phyloP scores from a whole-genome alignment of 2,113 vertebrate genomes.

The Xiphias gladius region DNA sequence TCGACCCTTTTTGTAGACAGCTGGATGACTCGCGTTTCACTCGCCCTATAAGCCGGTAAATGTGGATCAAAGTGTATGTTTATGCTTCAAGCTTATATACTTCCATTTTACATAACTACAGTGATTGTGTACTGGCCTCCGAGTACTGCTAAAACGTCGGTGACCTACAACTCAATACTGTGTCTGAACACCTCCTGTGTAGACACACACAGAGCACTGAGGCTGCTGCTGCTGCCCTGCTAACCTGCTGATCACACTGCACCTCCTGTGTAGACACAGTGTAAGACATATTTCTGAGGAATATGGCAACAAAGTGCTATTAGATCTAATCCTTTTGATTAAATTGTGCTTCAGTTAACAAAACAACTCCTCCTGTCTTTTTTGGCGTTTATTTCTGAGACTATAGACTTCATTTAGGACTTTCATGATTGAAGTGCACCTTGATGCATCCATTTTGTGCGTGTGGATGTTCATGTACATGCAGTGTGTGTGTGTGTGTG shows the following conservation, averaged over 20 bases:
- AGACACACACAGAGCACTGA: neutral
- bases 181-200: neutral
- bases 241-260: neutral
- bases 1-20: neutral
- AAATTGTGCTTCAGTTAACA: neutral
- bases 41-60: neutral
- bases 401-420: neutral
- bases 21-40: neutral
- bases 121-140: neutral
- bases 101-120: neutral
- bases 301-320: neutral
- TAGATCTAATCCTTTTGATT: neutral
- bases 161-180: neutral
- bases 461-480: neutral
- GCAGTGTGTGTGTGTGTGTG: neutral
- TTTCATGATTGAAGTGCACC: neutral
- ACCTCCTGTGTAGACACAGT: neutral
- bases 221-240: neutral
- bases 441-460: conserved; percentile 20
- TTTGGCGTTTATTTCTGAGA: conserved; percentile 1
- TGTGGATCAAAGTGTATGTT: neutral
- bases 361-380: neutral
- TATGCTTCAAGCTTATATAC: neutral
- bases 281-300: neutral
- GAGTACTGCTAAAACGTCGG: neutral